phyloP scores from a whole-genome alignment of 2,888 invertebrate species.

The Drosophila setosimentum region DNA sequence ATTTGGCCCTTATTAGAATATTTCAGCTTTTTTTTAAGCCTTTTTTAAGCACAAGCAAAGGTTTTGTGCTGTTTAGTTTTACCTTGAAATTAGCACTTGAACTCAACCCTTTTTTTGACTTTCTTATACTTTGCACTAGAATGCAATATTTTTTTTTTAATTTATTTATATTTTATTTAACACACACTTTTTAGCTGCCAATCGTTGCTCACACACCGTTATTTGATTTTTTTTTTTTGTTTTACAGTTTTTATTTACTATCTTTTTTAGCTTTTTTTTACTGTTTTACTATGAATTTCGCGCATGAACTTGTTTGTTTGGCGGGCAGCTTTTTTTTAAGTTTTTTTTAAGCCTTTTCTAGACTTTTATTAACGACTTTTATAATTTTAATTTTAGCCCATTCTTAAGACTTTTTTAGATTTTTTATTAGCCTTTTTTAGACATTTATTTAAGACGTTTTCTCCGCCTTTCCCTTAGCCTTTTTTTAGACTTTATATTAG shows the following conservation, averaged over 20 bases:
- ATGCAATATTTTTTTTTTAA: background rate
- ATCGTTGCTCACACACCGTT: background rate
- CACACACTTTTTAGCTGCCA: background rate
- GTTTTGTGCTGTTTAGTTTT: background rate
- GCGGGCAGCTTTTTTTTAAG: background rate
- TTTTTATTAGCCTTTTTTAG: background rate
- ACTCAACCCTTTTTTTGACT: background rate
- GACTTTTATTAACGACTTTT: background rate
- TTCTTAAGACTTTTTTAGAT: background rate
- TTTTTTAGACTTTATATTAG: constrained; percentile 36
- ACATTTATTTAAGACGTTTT: background rate
- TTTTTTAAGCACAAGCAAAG: background rate
- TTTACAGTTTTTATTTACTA: background rate
- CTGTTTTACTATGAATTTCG: background rate
- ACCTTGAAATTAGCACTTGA: background rate
- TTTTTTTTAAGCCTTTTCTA: background rate
- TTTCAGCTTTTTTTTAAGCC: background rate
- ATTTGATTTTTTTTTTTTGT: background rate
- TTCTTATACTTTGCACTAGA: background rate
- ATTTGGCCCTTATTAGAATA: background rate
- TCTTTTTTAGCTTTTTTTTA: background rate
- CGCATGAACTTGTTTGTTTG: background rate
- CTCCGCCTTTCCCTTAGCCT: background rate
- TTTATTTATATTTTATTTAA: background rate
- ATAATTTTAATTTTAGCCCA: background rate